Percentiles rank a stretch among this genome's conserved stretches.
phyloP scores from a whole-genome alignment of 2,888 invertebrate genomes.

The Stegophylla sp. region DNA sequence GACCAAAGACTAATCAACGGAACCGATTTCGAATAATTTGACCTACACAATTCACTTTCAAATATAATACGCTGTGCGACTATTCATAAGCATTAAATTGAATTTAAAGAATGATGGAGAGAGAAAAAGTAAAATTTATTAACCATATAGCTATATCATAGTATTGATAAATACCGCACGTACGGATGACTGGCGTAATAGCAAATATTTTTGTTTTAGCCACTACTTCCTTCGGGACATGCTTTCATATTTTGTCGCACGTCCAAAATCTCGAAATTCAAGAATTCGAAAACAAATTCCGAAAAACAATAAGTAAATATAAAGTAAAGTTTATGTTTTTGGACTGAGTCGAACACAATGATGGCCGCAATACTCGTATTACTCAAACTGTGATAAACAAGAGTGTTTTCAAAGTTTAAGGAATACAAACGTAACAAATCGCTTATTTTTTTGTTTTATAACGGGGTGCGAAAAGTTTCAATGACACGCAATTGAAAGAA shows the following conservation, averaged over 20 bases:
- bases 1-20: conserved; percentile 48
- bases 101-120: conserved; percentile 10
- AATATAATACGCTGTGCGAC: conserved; percentile 36
- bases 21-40: conserved; percentile 57
- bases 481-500: conserved; percentile 9
- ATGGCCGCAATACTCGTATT: background rate
- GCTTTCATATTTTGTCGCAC: conserved; percentile 21
- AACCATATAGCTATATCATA: conserved; percentile 19
- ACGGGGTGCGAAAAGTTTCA: background rate
- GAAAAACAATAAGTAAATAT: background rate
- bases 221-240: background rate
- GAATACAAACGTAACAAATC: background rate
- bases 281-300: conserved; percentile 1
- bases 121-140: conserved; percentile 42
- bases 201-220: conserved; percentile 38
- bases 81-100: conserved; percentile 32
- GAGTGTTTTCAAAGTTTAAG: background rate
- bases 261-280: background rate
- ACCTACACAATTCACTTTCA: conserved; percentile 58
- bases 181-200: conserved; percentile 32
- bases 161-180: conserved; percentile 31
- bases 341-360: background rate
- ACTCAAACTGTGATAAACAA: background rate
- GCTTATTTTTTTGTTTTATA: background rate
- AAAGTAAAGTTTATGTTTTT: background rate